phyloP scores from a whole-genome alignment of 2,113 vertebrate genomes.

The Alces alces region DNA sequence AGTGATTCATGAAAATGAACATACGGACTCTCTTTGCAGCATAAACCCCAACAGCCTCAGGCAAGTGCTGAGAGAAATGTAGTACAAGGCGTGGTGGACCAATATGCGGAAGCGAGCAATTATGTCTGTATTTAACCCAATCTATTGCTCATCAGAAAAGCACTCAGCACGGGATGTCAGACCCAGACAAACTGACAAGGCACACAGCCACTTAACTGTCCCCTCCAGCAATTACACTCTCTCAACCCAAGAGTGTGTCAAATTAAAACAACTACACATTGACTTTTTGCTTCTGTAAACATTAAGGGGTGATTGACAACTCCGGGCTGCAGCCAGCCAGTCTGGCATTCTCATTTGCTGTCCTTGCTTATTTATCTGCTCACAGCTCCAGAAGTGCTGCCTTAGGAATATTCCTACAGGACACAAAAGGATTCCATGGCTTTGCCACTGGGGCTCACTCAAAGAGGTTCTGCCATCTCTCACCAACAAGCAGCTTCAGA shows the following conservation, averaged over 20 bases:
- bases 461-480: neutral
- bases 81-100: conserved; percentile 88
- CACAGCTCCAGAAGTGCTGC: neutral
- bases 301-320: conserved; percentile 84
- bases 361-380: conserved; percentile 46
- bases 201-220: conserved; percentile 84
- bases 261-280: conserved; percentile 85
- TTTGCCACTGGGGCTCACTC: neutral
- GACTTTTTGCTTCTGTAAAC: conserved; percentile 84
- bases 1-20: conserved; percentile 80
- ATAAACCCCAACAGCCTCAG: conserved; percentile 86
- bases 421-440: neutral
- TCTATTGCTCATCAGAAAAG: conserved; percentile 85
- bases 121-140: conserved; percentile 91
- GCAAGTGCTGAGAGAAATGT: conserved; percentile 91
- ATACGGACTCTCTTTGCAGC: conserved; percentile 71
- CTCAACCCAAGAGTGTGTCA: conserved; percentile 80
- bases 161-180: conserved; percentile 82
- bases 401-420: neutral
- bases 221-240: conserved; percentile 83
- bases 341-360: conserved; percentile 47
- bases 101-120: conserved; percentile 86
- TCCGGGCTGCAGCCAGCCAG: conserved; percentile 58
- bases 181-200: conserved; percentile 83
- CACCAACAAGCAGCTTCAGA: neutral